Base-by-base conservation (phyloP, 2,888 invertebrate genomes). In the Tipula vernalis region DNA sequence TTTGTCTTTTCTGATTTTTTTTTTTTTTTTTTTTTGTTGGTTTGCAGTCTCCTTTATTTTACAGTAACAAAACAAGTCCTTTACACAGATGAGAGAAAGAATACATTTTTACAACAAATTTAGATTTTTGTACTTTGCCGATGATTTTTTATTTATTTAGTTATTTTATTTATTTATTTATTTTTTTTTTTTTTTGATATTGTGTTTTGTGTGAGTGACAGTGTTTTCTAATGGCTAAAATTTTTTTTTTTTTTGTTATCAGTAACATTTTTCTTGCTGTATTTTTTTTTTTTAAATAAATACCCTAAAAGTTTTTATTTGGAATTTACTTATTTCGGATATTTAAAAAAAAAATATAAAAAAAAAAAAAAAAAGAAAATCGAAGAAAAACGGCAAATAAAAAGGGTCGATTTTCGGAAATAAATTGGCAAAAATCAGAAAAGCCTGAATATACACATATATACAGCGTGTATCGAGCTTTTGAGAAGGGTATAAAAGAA, bases 291-390 rank as follows among this genome's bases (percentile, higher is more conserved):
- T 57, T 57, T 15, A 51, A 71, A 71, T 71, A 28, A 71, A 71
- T 71, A 28, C 71, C 28, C 71, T 28, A 28, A 71, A 71, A 18
- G 10, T 71, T 71, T 71, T 71, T 71, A 28, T 71, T 18, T 71
- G 71, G 71, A 71, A 71, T 71, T 71, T 71, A 71, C 71, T 71
- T 71, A 71, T 71, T 71, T 71, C 71, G 71, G 71, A 71, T 71
- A 71, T 71, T 71, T 71, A 71, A 28, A 71, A 71, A 28, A 57
- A 18, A 57, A 28, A 51, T 2, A n/a, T n/a, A 51, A 51, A 51
- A 51, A n/a, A 51, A 51, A 51, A 51, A 51, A 51, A 51, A 51
- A 51, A n/a, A 51, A n/a, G 51, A 71, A 71, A 71, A 28, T 71
- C 28, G 71, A 71, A 71, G 71, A 71, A 71, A 51, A 71, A 71